These are phyloP conservation scores for Cotesia congregata DNA, from an alignment of 2,888 invertebrate genomes.

Conservation along the genomic window DNA sequence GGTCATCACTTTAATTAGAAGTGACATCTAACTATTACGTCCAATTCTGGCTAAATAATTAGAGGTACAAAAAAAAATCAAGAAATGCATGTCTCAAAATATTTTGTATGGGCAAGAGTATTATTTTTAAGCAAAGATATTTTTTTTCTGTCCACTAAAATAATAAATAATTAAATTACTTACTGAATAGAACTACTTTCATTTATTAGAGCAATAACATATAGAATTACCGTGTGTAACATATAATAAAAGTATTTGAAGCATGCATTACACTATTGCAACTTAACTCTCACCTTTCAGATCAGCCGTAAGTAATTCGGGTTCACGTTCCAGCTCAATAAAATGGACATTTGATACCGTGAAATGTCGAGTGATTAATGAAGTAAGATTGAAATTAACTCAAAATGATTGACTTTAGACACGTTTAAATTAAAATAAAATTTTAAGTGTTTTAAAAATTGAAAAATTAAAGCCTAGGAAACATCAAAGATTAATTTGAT, in stretches of 20 bases:
- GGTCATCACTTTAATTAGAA: no score
- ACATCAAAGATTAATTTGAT: background rate
- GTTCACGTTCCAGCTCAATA: background rate
- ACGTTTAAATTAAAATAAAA: no score
- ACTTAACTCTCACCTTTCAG: slow-evolving; percentile 20
- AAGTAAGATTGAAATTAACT: background rate
- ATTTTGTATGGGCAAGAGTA: no score
- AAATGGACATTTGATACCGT: background rate
- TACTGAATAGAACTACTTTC: background rate
- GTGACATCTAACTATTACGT: no score
- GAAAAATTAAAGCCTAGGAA: no score
- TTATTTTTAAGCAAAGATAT: no score
- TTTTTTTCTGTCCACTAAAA: no score
- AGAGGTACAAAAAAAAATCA: no score
- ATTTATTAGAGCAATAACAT: background rate
- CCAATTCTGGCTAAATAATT: no score
- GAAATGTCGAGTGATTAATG: background rate
- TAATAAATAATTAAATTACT: background rate
- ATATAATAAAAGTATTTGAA: background rate
- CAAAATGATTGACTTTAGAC: no score
- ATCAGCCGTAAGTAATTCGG: background rate
- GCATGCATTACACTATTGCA: slow-evolving; percentile 2
- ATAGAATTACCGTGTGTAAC: background rate
- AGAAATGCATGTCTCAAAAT: no score
- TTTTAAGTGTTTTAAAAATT: no score